These are phyloP conservation scores for Xyrichtys novacula DNA, from an alignment of 2,797 vertebrate species.

Conservation along the genomic window DNA sequence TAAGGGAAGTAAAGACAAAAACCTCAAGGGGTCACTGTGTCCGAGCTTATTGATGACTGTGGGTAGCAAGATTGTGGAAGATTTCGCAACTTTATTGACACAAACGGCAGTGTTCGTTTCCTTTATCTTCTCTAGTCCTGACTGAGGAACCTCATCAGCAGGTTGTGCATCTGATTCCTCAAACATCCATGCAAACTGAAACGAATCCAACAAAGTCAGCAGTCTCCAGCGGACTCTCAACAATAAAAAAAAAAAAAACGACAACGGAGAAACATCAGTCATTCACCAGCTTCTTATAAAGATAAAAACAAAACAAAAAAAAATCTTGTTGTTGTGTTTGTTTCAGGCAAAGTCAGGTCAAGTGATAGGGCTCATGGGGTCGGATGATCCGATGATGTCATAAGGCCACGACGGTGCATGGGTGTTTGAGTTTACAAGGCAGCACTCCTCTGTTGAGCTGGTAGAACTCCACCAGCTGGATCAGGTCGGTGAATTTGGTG, in stretches of 20 bases:
- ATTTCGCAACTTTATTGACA: conserved; percentile 62
- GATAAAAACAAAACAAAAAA: conserved; percentile 57
- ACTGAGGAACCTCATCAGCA: conserved; percentile 21
- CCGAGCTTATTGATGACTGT: conserved; percentile 80
- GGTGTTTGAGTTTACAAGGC: conserved; percentile 98
- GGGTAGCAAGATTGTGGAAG: conserved; percentile 52
- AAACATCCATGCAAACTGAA: conserved; percentile 51
- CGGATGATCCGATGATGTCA: conserved; percentile 87
- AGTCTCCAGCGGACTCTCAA: conserved; percentile 63
- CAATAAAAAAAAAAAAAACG: conserved; percentile 43
- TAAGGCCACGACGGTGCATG: conserved; percentile 98
- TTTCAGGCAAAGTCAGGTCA: conserved; percentile 79
- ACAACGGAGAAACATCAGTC: conserved; percentile 67
- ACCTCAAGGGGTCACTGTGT: conserved; percentile 65
- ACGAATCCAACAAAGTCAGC: conserved; percentile 59
- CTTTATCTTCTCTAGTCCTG: conserved; percentile 40
- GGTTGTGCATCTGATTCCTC: conserved; percentile 53
- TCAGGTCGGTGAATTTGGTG: conserved; percentile 99
- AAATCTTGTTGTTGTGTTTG: conserved; percentile 56
- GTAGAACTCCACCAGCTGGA: conserved; percentile 99
- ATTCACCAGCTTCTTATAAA: conserved; percentile 79
- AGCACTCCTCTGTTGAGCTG: conserved; percentile 98
- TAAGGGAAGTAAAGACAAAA: conserved; percentile 52
- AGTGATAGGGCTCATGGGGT: conserved; percentile 81
- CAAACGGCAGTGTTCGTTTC: conserved; percentile 72